Percentiles rank a stretch among this genome's conserved stretches.
These are phyloP conservation scores for Drosophila ambigua DNA, from an alignment of 1,140 invertebrate genomes.

Conservation along the genomic window DNA sequence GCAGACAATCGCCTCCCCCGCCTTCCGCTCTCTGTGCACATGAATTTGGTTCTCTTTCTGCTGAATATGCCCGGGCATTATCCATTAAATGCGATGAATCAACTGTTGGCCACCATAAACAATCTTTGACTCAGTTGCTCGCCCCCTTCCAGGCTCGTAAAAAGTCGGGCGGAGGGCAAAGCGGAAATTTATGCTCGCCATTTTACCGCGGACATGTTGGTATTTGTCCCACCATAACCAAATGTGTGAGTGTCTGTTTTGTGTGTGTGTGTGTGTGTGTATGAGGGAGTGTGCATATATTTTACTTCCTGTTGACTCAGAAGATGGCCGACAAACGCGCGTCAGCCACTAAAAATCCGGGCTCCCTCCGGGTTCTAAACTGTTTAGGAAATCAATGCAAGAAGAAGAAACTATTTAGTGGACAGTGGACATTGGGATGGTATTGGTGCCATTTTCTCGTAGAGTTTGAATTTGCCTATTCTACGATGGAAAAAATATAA, in stretches of 20 bases:
- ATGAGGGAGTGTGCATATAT: constrained; percentile 43
- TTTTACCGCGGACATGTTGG: constrained; percentile 54
- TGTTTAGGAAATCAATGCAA: constrained; percentile 1
- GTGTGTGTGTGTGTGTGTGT: constrained; percentile 22
- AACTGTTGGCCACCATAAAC: constrained; percentile 76
- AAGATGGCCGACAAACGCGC: constrained; percentile 52
- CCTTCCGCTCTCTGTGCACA: constrained; percentile 11
- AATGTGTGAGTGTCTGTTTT: constrained; percentile 19
- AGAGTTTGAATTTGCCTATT: no score
- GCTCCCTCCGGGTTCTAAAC: neutral
- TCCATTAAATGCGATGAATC: constrained; percentile 80
- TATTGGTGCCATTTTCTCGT: no score
- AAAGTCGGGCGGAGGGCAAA: constrained; percentile 60
- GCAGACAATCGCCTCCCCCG: constrained; percentile 42
- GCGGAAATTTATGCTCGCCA: constrained; percentile 77
- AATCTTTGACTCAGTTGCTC: constrained; percentile 65
- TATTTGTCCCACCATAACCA: constrained; percentile 22
- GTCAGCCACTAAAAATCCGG: constrained; percentile 28
- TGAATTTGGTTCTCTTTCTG: constrained; percentile 51
- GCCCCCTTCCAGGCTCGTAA: constrained; percentile 47
- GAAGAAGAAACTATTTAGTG: neutral
- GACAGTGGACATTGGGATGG: no score
- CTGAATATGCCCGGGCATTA: constrained; percentile 68
- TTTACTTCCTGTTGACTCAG: constrained; percentile 73
- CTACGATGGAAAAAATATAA: no score